phyloP scores from a whole-genome alignment of 2,888 invertebrate species.

The Drosophila monieri region DNA sequence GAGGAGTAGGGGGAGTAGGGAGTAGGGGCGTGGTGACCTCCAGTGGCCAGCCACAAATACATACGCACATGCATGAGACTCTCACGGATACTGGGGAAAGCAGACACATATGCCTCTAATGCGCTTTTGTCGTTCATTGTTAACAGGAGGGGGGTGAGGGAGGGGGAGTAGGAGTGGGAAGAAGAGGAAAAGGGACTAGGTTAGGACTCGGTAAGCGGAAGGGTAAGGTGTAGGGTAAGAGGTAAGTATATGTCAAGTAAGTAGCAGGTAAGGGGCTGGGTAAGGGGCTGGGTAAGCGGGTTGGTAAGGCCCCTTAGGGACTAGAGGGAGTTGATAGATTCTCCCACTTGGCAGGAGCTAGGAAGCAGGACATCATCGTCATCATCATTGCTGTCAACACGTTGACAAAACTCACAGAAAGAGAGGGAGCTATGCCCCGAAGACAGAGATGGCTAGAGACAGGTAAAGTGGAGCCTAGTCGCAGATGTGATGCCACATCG shows the following conservation, averaged over 20 bases:
- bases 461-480: slow-evolving; percentile 11
- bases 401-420: slow-evolving; percentile 48
- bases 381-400: slow-evolving; percentile 72
- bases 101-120: slow-evolving; percentile 54
- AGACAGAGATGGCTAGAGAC: slow-evolving; percentile 2
- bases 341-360: slow-evolving; percentile 4
- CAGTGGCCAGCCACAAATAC: slow-evolving; percentile 45
- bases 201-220: background rate
- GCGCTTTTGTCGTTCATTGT: slow-evolving; percentile 72
- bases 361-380: slow-evolving; percentile 33
- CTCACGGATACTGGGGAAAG: slow-evolving; percentile 5
- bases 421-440: slow-evolving; percentile 3
- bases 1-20: background rate
- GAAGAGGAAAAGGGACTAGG: background rate
- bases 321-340: background rate
- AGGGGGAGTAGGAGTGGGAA: background rate
- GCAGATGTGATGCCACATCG: slow-evolving; percentile 52
- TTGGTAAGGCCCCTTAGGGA: background rate
- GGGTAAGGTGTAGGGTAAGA: background rate
- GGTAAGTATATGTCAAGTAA: background rate
- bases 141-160: slow-evolving; percentile 32
- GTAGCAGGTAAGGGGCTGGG: background rate
- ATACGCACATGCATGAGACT: background rate
- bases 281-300: background rate
- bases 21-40: slow-evolving; percentile 11